Evolutionary conservation across 2,113 vertebrate genomes (phyloP).

Genomic region (Physeter macrocephalus): DNA sequence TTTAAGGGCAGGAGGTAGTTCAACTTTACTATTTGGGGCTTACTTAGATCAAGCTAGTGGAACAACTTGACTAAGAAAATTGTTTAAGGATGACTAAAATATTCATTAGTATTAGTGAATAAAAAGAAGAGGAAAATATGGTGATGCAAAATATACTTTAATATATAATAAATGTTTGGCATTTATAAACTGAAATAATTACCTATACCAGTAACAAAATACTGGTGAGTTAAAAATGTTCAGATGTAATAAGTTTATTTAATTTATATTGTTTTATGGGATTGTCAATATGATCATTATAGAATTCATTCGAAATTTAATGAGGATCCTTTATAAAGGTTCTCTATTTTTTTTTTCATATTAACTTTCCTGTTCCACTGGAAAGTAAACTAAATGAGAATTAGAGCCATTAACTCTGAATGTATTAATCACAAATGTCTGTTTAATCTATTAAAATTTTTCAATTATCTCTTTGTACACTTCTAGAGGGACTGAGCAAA

Average conservation of each 20-base stretch:
- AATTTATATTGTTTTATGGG: not conserved
- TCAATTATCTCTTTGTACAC: not conserved
- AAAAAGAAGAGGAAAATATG: not conserved
- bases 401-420: slow-evolving; percentile 27
- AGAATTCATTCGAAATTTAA: slow-evolving; percentile 24
- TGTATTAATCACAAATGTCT: slow-evolving; percentile 34
- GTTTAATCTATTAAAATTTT: not conserved
- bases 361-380: not conserved
- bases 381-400: slow-evolving; percentile 21
- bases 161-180: not conserved
- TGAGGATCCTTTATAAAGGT: not conserved
- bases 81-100: not conserved
- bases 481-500: not conserved
- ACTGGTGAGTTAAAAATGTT: not conserved
- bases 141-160: not conserved
- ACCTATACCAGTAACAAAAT: not conserved
- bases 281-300: not conserved
- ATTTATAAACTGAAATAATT: not conserved
- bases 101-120: not conserved
- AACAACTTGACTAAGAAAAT: not conserved
- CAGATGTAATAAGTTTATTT: not conserved
- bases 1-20: not conserved
- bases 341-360: not conserved
- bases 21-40: not conserved
- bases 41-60: not conserved